Evolutionary conservation across 2,797 vertebrate genomes (phyloP).

Genomic region (Cirrhinus mrigala): DNA sequence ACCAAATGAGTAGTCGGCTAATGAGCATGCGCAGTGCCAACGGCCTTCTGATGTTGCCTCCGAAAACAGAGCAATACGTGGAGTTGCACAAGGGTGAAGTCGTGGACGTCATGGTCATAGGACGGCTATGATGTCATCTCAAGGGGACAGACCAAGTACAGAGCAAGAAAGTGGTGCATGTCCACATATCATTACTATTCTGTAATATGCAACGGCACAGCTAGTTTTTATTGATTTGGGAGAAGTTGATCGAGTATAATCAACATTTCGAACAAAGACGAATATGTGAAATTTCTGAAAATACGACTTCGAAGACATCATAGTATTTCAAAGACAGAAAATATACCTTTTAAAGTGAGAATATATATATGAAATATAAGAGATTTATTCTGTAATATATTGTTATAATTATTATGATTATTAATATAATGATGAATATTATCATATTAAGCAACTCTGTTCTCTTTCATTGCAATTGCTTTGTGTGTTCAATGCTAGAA

Average conservation of each 20-base stretch:
- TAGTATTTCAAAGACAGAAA: constrained; percentile 93
- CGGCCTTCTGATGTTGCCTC: constrained; percentile 97
- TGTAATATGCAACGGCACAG: constrained; percentile 99
- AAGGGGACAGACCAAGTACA: constrained; percentile 70
- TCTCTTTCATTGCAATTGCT: constrained; percentile 89
- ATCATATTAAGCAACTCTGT: constrained; percentile 86
- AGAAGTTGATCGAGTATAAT: constrained; percentile 91
- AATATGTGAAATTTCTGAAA: constrained; percentile 55
- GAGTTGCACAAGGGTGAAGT: constrained; percentile 98
- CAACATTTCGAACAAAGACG: constrained; percentile 77
- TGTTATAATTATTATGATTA: constrained; percentile 78
- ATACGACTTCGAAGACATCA: constrained; percentile 67
- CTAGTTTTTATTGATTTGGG: constrained; percentile 91
- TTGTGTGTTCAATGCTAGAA: constrained; percentile 96
- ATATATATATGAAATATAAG: constrained; percentile 83
- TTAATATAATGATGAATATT: constrained; percentile 75
- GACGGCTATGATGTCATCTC: constrained; percentile 92
- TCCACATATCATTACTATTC: constrained; percentile 99
- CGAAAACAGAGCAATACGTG: constrained; percentile 99
- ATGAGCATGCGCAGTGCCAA: constrained; percentile 99
- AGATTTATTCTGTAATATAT: constrained; percentile 99
- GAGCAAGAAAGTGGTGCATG: constrained; percentile 90
- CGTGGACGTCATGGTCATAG: constrained; percentile 99
- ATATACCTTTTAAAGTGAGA: constrained; percentile 84
- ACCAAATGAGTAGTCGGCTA: constrained; percentile 98